Evolutionary conservation across 2,797 vertebrate species (phyloP).

Genomic region (Nyctalus aviator): DNA sequence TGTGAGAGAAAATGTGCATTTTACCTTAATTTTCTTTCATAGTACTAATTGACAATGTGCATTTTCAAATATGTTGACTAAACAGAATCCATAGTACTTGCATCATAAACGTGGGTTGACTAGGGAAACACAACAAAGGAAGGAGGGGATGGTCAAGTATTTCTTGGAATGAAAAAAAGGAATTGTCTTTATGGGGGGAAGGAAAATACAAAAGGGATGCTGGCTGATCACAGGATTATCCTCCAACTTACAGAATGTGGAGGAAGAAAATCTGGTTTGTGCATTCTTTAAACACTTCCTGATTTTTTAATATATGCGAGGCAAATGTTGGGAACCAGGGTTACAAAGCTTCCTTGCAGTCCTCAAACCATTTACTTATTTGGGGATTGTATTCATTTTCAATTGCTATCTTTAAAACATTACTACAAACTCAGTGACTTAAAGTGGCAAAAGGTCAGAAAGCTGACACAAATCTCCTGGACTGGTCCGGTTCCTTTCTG

Average conservation of each 20-base stretch:
- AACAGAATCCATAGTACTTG: background rate
- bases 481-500: background rate
- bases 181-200: background rate
- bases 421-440: constrained; percentile 20
- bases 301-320: background rate
- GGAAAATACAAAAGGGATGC: background rate
- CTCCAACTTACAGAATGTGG: background rate
- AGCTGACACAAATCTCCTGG: background rate
- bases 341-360: background rate
- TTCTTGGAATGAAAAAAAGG: background rate
- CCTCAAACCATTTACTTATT: background rate
- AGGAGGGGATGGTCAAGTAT: background rate
- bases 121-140: background rate
- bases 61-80: background rate
- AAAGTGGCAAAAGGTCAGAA: background rate
- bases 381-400: background rate
- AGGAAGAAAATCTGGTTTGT: background rate
- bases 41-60: background rate
- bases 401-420: background rate
- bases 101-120: background rate
- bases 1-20: background rate
- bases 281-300: background rate
- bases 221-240: background rate
- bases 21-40: background rate
- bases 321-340: background rate